Base-by-base conservation (phyloP, 2,113 vertebrate genomes). In the Sylvia atricapilla region DNA sequence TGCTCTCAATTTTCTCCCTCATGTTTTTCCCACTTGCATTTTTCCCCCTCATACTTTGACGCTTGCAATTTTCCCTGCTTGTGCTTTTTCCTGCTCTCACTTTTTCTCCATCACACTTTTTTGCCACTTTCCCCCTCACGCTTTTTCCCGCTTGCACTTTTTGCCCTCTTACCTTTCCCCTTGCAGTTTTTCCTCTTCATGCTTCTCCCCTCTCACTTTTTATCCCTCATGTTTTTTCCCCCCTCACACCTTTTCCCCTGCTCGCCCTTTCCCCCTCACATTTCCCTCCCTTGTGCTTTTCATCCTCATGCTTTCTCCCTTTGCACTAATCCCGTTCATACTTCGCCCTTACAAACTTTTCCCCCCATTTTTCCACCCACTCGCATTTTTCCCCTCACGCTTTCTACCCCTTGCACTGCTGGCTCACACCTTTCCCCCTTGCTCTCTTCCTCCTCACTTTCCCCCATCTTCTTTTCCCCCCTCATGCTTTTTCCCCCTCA, bases 291-390 rank as follows among this genome's bases (percentile, higher is more conserved):
- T 37, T 11, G 7, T 24, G 12, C 25, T 46, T 55, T 67, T 67
- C 0, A 0, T 31, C 41, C 33, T 30, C 19, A 4, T 9, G 49
- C 33, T 53, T 67, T 46, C 55, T n/a, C 33, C 50, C 37, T 4
- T 50, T 0, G 0, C 1, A 0, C 24, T 30, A 23, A 19, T 37
- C n/a, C 43, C 0, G 1, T 17, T 56, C 52, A 21, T 13, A 31
- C 16, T 81, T 67, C 25, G 15, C 63, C 41, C 50, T 56, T 25
- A 27, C 0, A 0, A 12, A 28, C 49, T 47, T 22, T 8, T 18
- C 55, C 39, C 15, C 53, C 27, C 17, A 33, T 37, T 37, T 37
- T 37, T 10, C 37, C 37, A n/a, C n/a, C n/a, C n/a, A n/a, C n/a
- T n/a, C n/a, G n/a, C n/a, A n/a, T n/a, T 37, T 37, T 37, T 37